These are phyloP conservation scores for Papilio protenor DNA, from an alignment of 2,888 invertebrate species.

Conservation along the genomic window DNA sequence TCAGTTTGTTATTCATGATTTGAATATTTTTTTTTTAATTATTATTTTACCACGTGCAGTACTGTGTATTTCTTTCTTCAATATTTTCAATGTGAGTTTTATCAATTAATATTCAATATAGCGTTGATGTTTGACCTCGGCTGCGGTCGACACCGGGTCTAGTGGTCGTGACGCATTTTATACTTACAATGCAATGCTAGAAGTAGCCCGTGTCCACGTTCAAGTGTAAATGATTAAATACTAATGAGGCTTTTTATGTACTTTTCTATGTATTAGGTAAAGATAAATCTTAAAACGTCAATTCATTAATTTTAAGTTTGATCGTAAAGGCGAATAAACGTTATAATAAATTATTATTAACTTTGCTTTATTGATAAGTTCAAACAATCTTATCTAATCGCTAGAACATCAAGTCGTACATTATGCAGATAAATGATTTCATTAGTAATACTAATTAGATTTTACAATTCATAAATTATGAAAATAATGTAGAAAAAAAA, in stretches of 20 bases:
- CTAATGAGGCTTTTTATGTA: not conserved
- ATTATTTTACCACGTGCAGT: conserved; percentile 24
- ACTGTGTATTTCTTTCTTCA: conserved; percentile 46
- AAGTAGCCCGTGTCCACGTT: not conserved
- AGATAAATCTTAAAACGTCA: not conserved
- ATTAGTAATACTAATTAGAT: conserved; percentile 1
- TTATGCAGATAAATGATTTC: conserved; percentile 4
- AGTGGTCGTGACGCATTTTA: not conserved
- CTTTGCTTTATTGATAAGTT: conserved; percentile 2
- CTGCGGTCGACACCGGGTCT: not conserved
- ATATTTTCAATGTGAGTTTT: conserved; percentile 26
- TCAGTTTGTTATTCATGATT: not conserved
- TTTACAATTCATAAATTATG: not conserved
- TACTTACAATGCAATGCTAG: conserved; percentile 11
- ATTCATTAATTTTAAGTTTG: not conserved
- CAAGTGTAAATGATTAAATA: not conserved
- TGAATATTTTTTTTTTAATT: not conserved
- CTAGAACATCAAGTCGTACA: conserved; percentile 14
- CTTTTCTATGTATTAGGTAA: not conserved
- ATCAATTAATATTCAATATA: conserved; percentile 23
- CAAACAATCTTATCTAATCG: conserved; percentile 13
- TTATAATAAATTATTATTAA: conserved; percentile 4
- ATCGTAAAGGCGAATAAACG: not conserved
- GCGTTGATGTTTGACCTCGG: conserved; percentile 24
- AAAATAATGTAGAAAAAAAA: not conserved